Conservation (phyloP, 2,888 invertebrate species). For the Allacma fusca region DNA sequence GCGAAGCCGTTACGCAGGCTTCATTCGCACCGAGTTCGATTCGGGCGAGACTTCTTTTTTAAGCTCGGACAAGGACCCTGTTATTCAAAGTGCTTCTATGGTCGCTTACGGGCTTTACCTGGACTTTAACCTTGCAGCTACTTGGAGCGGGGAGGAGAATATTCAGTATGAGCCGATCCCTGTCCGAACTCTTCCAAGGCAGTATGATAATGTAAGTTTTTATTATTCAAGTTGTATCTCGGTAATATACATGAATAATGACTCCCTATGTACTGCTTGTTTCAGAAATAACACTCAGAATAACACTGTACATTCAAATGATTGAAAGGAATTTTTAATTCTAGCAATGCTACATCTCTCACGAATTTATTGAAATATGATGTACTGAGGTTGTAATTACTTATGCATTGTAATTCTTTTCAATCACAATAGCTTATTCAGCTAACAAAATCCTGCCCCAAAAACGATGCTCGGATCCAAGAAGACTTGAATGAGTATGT, state of each 20-base stretch:
- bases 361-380: too few relatives aligned
- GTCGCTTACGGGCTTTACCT: constrained; percentile 16
- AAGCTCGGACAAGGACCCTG: constrained; percentile 84
- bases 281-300: too few relatives aligned
- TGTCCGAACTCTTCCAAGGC: background rate
- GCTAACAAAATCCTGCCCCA: background rate
- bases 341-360: too few relatives aligned
- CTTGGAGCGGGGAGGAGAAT: background rate
- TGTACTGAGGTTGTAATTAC: too few relatives aligned
- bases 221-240: too few relatives aligned
- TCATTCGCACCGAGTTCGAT: constrained; percentile 62
- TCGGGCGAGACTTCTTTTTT: constrained; percentile 65
- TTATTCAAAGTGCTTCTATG: constrained; percentile 81
- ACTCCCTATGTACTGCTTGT: too few relatives aligned
- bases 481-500: too few relatives aligned
- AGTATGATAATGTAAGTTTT: background rate
- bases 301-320: too few relatives aligned
- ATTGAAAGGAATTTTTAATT: too few relatives aligned
- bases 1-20: constrained; percentile 73
- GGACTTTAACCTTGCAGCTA: constrained; percentile 14
- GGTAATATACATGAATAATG: too few relatives aligned
- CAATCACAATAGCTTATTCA: too few relatives aligned
- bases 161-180: constrained; percentile 33
- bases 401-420: too few relatives aligned
- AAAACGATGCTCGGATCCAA: background rate